Base-by-base conservation (phyloP, 2,888 invertebrate species). In the Spisula solida region DNA sequence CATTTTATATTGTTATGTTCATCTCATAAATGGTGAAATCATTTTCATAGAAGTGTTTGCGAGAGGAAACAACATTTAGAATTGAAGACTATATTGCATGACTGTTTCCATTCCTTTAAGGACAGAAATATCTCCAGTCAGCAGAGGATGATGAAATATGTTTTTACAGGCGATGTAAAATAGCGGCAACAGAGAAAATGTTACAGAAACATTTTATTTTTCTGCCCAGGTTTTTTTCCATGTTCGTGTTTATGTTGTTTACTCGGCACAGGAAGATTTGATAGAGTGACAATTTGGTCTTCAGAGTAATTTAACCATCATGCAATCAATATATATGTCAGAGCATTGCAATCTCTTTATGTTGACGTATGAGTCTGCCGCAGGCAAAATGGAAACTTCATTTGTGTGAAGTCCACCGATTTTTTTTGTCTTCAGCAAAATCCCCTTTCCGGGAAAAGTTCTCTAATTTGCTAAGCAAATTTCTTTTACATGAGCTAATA, bases 271-370 rank as follows among this genome's bases (percentile, higher is more conserved):
- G 56, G 29, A 56, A 25, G 47, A 75, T n/a, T 31, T 82, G 60
- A 88, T 51, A 6, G 82, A 86, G 81, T 86, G 89, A 87, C 81
- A 89, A 84, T 84, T 87, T 81, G 66, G 56, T 81, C 66, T 51
- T 81, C 34, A 56, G 18, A 48, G 86, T 66, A 81, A 86, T 85
- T 88, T 80, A 56, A 48, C 41, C 48, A 75, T 85, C 85, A 85
- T 81, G 82, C 85, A 85, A 88, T 88, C 81, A 78, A 48, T 47
- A 75, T 70, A 82, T 83, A 51, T 55, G 55, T 47, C 41, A 60
- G 41, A 83, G 31, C 18, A 78, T 25, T n/a, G 80, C 66, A 83
- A 87, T 87, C 83, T 87, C 82, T 41, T 20, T 34, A 29, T 82
- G 14, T 34, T 87, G 87, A 87, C 81, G 41, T 86, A 86, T 86